Percentiles rank a stretch among this genome's conserved stretches.
Conservation (phyloP, 2,888 invertebrate genomes). For the Tetheella fluctuosa region DNA sequence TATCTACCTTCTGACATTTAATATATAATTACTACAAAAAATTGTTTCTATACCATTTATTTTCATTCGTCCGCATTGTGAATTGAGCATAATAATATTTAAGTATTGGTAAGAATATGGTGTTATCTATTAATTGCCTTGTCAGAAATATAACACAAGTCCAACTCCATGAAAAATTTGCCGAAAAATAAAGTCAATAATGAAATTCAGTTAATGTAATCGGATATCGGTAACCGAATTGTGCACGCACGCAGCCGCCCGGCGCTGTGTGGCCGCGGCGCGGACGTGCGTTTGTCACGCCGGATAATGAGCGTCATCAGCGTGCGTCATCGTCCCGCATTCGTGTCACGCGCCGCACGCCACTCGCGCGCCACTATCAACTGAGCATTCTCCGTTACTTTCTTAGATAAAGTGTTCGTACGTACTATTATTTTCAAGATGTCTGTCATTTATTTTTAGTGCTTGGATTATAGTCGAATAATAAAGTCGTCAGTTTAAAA, state of each 20-base stretch:
- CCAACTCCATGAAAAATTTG: not conserved
- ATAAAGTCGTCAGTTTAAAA: conserved; percentile 2
- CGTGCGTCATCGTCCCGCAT: not conserved
- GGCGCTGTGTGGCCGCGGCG: no score
- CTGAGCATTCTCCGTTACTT: conserved; percentile 2
- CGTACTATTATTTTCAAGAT: not conserved
- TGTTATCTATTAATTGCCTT: not conserved
- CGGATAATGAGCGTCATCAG: conserved; percentile 6
- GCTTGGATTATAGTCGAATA: conserved; percentile 1
- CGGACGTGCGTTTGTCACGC: not conserved
- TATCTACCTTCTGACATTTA: no score
- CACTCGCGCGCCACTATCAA: not conserved
- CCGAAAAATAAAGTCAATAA: not conserved
- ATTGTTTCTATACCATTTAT: no score
- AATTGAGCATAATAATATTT: no score
- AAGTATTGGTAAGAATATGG: no score
- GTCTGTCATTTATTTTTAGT: not conserved
- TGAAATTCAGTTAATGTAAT: conserved; percentile 3
- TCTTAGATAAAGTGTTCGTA: conserved; percentile 5
- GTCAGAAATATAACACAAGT: not conserved
- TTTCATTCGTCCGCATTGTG: no score
- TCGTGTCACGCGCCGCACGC: not conserved
- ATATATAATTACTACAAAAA: no score
- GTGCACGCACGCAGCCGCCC: not conserved
- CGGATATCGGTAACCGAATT: conserved; percentile 8